phyloP scores from a whole-genome alignment of 2,113 vertebrate species.

The Verasper variegatus region DNA sequence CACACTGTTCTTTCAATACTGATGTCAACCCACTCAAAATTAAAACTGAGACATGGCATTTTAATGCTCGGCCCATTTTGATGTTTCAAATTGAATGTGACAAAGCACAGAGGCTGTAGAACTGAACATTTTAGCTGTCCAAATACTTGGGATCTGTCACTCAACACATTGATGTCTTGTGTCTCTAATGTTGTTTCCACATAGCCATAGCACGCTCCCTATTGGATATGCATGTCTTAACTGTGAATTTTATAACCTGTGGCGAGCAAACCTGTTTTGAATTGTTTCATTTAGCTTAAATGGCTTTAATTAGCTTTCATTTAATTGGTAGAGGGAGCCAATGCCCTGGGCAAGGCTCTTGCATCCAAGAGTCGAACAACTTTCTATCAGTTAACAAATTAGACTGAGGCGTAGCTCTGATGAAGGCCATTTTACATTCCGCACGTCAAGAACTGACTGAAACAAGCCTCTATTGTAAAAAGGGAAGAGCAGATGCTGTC shows the following conservation, averaged over 20 bases:
- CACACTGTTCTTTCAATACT: too few relatives aligned
- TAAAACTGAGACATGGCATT: background rate
- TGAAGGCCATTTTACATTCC: constrained; percentile 62
- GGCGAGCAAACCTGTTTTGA: constrained; percentile 58
- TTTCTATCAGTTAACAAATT: constrained; percentile 71
- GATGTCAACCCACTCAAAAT: too few relatives aligned
- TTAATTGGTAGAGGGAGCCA: constrained; percentile 71
- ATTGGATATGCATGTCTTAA: constrained; percentile 34
- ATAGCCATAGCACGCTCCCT: background rate
- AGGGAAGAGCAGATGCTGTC: background rate
- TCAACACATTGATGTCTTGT: background rate
- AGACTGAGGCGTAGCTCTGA: constrained; percentile 60
- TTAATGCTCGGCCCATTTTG: too few relatives aligned
- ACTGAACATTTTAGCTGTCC: background rate
- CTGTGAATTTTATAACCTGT: constrained; percentile 62
- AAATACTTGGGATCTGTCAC: background rate
- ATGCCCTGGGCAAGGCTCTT: constrained; percentile 67
- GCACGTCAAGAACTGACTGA: constrained; percentile 34
- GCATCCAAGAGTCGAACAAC: constrained; percentile 55
- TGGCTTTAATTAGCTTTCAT: constrained; percentile 77
- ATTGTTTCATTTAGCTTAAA: constrained; percentile 78
- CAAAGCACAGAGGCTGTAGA: background rate
- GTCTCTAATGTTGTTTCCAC: background rate
- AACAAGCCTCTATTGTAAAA: constrained; percentile 17
- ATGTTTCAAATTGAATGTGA: background rate